phyloP scores from a whole-genome alignment of 2,113 vertebrate species.

The Lonchura striata region DNA sequence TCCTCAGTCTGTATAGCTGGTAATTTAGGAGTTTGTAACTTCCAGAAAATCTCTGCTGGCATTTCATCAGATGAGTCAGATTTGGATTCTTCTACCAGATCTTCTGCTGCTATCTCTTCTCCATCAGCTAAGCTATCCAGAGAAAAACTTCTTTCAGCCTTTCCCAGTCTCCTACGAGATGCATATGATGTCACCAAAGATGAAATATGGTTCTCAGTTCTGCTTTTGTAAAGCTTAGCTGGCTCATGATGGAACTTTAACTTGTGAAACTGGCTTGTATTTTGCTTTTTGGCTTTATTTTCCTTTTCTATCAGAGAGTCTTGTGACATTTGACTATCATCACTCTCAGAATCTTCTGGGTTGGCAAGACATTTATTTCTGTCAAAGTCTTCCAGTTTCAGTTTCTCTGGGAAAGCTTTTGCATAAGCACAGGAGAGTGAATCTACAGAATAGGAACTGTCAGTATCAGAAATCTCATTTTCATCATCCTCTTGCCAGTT shows the following conservation, averaged over 20 bases:
- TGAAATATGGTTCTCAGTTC: background rate
- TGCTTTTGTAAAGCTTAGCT: background rate
- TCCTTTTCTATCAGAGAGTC: slow-evolving; percentile 81
- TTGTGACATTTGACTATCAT: slow-evolving; percentile 89
- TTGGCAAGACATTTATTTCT: slow-evolving; percentile 32
- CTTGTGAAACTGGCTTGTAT: slow-evolving; percentile 5
- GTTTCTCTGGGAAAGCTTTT: slow-evolving; percentile 70
- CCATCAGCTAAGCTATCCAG: slow-evolving; percentile 68
- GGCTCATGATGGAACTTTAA: background rate
- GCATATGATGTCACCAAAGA: background rate
- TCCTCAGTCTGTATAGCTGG: background rate
- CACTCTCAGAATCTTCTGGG: slow-evolving; percentile 82
- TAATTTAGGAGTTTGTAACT: slow-evolving; percentile 55
- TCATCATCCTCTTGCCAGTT: slow-evolving; percentile 65
- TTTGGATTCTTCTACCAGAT: slow-evolving; percentile 39
- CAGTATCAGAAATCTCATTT: slow-evolving; percentile 81
- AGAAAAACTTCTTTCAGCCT: slow-evolving; percentile 59
- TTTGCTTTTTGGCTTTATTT: slow-evolving; percentile 31
- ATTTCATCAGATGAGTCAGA: slow-evolving; percentile 72
- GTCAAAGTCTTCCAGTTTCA: slow-evolving; percentile 68
- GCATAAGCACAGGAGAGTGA: slow-evolving; percentile 86
- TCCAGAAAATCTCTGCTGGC: slow-evolving; percentile 82
- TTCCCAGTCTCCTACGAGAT: background rate
- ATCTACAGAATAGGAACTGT: slow-evolving; percentile 89
- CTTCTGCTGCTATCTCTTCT: slow-evolving; percentile 58